Evolutionary conservation across 2,113 vertebrate genomes (phyloP), one percentile per base, ranked within the genome.

Genomic region (Thryonomys swinderianus): DNA sequence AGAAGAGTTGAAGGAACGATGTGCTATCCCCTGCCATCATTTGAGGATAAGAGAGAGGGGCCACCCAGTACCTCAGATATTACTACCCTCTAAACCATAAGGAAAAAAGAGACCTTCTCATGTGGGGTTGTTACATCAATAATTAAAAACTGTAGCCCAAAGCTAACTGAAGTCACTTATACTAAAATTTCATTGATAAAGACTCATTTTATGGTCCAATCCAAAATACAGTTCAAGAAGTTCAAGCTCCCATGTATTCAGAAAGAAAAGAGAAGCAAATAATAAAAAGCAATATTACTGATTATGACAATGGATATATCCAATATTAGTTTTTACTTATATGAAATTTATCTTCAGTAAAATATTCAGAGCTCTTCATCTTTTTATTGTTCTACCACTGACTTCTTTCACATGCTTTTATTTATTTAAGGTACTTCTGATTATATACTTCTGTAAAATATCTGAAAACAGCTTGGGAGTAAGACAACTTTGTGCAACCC

Each of bases 381-480:
- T 40, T 91, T 80, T 40, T 82, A 53, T 62, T 88, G 62, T 81
- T 91, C 32, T 91, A 51, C 16, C n/a, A 48, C 62, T 91, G 74
- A 5, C 40, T 74, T 90, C 76, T 83, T 84, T 45, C 23, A 81
- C 85, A 80, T 57, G 79, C 90, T 91, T 71, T 84, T 61, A 42
- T 57, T 45, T 57, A 67, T 76, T 81, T 88, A 82, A 48, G 84
- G 13, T 61, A 8, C 17, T 84, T 85, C 4, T 88, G 21, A 66
- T 69, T 16, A 93, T 59, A 62, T 9, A 69, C 30, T 23, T 55
- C 10, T 87, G 1, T 76, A 84, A 94, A 93, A 55, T 85, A n/a
- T 18, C 40, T 76, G 37, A 80, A 88, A 45, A 69, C 3, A 48
- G 30, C 85, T 82, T 92, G 61, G 2, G 25, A 55, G 27, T 66